phyloP scores from a whole-genome alignment of 2,888 invertebrate species.

The Lepidocyrtoides sp. region DNA sequence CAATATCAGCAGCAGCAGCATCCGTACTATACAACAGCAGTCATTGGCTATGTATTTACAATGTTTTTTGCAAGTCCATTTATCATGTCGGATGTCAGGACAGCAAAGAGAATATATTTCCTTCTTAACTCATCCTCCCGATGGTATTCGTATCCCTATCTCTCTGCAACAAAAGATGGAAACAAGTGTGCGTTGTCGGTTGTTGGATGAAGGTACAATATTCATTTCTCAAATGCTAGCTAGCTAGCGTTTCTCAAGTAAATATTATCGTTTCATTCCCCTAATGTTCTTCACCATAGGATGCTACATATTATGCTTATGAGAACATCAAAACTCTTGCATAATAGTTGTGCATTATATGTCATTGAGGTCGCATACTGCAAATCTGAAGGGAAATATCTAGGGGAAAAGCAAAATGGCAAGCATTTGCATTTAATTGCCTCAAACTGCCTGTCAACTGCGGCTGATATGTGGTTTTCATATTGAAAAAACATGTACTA shows the following conservation, averaged over 20 bases:
- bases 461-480: conserved; percentile 19
- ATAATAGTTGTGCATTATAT: not conserved
- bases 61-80: conserved; percentile 67
- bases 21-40: not conserved
- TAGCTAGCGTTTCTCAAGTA: conserved; percentile 4
- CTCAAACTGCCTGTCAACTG: conserved; percentile 24
- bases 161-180: conserved; percentile 11
- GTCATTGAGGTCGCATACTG: conserved; percentile 38
- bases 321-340: not conserved
- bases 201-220: not conserved
- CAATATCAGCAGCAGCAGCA: not conserved
- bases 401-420: not conserved
- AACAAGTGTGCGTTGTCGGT: not conserved
- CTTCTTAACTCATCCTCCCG: conserved; percentile 40
- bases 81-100: conserved; percentile 75
- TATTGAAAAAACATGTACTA: conserved; percentile 26
- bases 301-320: too few species aligned
- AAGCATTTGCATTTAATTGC: not conserved
- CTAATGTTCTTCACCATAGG: conserved; percentile 12
- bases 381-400: not conserved
- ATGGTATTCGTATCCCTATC: conserved; percentile 35
- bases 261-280: conserved; percentile 72
- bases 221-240: not conserved
- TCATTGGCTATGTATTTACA: not conserved
- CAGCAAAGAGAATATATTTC: conserved; percentile 54